These are phyloP conservation scores for Liposcelis brunnea DNA, from an alignment of 2,888 invertebrate genomes.

Conservation along the genomic window DNA sequence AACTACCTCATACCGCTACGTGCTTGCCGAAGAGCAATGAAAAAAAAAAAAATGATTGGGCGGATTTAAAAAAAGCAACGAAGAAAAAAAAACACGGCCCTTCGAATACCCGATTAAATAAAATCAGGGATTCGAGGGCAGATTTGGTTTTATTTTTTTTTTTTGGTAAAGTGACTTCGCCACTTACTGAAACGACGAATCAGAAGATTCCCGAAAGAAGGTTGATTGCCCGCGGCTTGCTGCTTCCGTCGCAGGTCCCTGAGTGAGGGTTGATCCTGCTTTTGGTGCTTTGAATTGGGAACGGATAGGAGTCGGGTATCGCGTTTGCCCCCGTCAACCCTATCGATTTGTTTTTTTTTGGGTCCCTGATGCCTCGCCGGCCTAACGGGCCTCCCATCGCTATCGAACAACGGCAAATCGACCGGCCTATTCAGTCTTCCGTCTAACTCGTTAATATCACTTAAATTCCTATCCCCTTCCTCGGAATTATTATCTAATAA, in stretches of 20 bases:
- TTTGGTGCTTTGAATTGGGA: conserved; percentile 52
- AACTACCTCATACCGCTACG: conserved; percentile 10
- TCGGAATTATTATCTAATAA: background rate
- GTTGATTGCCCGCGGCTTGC: conserved; percentile 21
- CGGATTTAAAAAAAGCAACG: conserved; percentile 15
- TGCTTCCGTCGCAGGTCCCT: conserved; percentile 36
- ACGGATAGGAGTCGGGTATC: conserved; percentile 57
- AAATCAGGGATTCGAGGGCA: conserved; percentile 8
- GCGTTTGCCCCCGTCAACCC: conserved; percentile 27
- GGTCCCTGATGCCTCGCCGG: conserved; percentile 23
- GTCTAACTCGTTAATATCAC: conserved; percentile 16
- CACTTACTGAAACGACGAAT: conserved; percentile 83
- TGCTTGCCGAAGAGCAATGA: conserved; percentile 9
- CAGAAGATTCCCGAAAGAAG: conserved; percentile 46
- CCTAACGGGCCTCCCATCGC: conserved; percentile 29
- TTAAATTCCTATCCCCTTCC: background rate
- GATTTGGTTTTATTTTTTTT: too few relatives aligned
- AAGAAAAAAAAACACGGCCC: conserved; percentile 10
- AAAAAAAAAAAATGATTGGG: conserved; percentile 7
- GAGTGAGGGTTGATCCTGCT: conserved; percentile 24
- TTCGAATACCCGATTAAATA: conserved; percentile 15
- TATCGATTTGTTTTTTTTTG: conserved; percentile 31
- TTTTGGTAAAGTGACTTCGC: conserved; percentile 26
- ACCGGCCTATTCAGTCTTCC: conserved; percentile 35
- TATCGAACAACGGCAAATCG: conserved; percentile 41